These are phyloP conservation scores for Mirounga angustirostris DNA, from an alignment of 2,113 vertebrate species.

Conservation along the genomic window DNA sequence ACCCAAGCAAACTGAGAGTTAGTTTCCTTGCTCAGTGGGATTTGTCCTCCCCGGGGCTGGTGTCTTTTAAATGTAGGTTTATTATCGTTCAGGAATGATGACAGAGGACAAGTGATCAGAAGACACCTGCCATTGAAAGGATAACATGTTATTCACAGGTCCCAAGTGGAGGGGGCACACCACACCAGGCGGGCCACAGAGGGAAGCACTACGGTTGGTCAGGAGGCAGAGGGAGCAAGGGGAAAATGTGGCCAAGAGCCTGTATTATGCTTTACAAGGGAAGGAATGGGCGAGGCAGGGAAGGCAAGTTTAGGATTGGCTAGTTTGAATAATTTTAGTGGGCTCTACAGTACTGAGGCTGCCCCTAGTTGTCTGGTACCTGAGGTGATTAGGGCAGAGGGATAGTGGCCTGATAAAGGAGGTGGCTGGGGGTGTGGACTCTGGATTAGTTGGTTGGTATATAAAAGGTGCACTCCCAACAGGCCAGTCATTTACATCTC, in stretches of 20 bases:
- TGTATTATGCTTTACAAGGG: neutral
- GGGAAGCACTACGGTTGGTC: neutral
- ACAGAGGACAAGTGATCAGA: neutral
- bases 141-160: neutral
- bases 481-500: neutral
- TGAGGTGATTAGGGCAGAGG: neutral
- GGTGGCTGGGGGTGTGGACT: neutral
- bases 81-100: neutral
- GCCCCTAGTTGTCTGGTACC: neutral
- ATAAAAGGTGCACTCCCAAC: neutral
- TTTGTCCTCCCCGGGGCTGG: neutral
- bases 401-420: neutral
- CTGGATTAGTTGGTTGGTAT: neutral
- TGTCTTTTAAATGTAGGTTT: neutral
- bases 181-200: neutral
- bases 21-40: neutral
- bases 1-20: neutral
- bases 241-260: neutral
- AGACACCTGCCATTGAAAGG: neutral
- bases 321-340: neutral
- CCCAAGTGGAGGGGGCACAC: neutral
- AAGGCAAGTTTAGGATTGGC: neutral
- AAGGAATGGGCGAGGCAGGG: neutral
- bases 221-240: neutral
- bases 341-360: neutral